These are phyloP conservation scores for Dunckerocampus dactyliophorus DNA, from an alignment of 2,113 vertebrate genomes.

Conservation along the genomic window DNA sequence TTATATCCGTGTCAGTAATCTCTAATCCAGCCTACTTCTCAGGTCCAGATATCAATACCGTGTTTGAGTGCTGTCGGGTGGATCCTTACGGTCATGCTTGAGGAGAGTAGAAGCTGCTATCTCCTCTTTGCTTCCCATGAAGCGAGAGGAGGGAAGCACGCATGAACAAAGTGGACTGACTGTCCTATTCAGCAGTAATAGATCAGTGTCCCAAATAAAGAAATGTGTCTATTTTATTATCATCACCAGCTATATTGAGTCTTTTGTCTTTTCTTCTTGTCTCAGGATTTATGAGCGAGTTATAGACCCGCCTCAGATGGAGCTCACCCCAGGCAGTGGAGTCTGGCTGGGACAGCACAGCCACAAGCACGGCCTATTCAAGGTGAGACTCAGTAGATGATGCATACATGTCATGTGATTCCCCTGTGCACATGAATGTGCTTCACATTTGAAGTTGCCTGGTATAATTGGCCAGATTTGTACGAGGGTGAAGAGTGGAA, in stretches of 20 bases:
- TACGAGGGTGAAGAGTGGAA: neutral
- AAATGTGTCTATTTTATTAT: constrained; percentile 20
- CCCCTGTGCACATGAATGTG: constrained; percentile 5
- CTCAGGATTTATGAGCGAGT: constrained; percentile 91
- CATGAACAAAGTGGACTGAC: constrained; percentile 29
- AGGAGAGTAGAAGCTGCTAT: constrained; percentile 31
- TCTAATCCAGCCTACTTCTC: constrained; percentile 44
- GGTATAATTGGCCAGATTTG: constrained; percentile 33
- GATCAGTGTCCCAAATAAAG: constrained; percentile 40
- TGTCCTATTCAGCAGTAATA: constrained; percentile 34
- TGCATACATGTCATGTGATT: neutral
- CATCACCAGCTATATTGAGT: constrained; percentile 11
- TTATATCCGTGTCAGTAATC: constrained; percentile 48
- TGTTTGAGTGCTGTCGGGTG: constrained; percentile 35
- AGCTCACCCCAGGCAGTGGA: constrained; percentile 81
- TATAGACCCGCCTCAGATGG: constrained; percentile 89
- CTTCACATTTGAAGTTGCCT: constrained; percentile 13
- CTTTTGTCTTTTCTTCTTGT: constrained; percentile 25
- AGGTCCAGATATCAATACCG: constrained; percentile 41
- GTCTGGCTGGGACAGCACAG: constrained; percentile 94
- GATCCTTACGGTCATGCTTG: constrained; percentile 53
- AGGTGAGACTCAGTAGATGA: constrained; percentile 76
- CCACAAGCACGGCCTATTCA: constrained; percentile 91
- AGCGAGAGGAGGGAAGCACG: constrained; percentile 19
- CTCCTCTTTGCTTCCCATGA: constrained; percentile 26